Evolutionary conservation across 2,888 invertebrate genomes (phyloP), one percentile per base, ranked within the genome.

Genomic region (Lasioglossum calceatum): DNA sequence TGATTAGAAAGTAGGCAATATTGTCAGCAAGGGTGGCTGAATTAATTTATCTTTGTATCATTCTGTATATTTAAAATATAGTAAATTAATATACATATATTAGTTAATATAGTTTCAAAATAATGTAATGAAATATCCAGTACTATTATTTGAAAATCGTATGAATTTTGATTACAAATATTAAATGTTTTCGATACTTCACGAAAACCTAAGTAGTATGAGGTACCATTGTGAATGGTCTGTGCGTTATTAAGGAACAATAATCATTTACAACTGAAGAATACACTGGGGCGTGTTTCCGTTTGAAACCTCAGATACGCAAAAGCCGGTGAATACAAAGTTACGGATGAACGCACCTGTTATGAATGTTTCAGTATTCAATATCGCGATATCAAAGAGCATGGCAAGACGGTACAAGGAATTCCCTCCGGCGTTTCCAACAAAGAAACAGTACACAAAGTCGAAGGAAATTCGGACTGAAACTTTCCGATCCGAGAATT

Each of bases 301-400:
- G 77, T 90, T 87, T 81, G 91, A 88, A 90, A 90, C 91, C 91
- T 89, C 89, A 88, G 84, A 89, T 87, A 78, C 76, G 75, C 85
- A 73, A 79, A 83, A 74, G 54, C 64, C 72, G 84, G 74, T 71
- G 79, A 89, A 86, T 81, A 88, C 91, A 85, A 86, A 88, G 87
- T 87, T 86, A 91, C 86, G 86, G 89, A 61, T 87, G 88, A 88
- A 86, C 89, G 91, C 89, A 91, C 87, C 87, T 91, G 90, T 88
- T 91, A 91, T 90, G 90, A 91, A 89, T 89, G 87, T 89, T 88
- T 78, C 88, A 88, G 87, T 81, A 91, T 91, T 91, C 91, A 91
- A 91, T 91, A 91, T 91, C 87, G 85, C 85, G 87, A 91, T 91
- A 91, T 91, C 91, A 91, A 91, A 91, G 91, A 88, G 90, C 87